Evolutionary conservation across 2,888 invertebrate genomes (phyloP).

Genomic region (Erannis defoliaria): DNA sequence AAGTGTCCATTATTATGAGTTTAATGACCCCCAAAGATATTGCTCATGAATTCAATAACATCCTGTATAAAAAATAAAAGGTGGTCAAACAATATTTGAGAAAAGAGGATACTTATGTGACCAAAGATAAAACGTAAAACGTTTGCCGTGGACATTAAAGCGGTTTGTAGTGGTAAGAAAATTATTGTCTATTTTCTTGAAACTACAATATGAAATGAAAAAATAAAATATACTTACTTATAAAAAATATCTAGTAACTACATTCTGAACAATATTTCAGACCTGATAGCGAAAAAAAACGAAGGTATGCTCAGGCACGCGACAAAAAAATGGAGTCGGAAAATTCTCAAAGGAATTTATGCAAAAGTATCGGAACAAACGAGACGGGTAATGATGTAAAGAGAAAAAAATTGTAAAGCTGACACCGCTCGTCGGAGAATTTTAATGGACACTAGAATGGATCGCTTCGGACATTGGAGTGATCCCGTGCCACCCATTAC

Average conservation of each 20-base stretch:
- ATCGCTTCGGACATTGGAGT: conserved; percentile 25
- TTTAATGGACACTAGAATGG: conserved; percentile 25
- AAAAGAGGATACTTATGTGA: no score
- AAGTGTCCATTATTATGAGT: no score
- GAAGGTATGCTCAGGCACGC: conserved; percentile 24
- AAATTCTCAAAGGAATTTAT: conserved; percentile 27
- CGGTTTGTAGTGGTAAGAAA: no score
- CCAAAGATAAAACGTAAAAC: no score
- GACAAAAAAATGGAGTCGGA: conserved; percentile 12
- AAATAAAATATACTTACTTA: conserved; percentile 37
- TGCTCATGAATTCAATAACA: no score
- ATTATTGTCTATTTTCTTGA: no score
- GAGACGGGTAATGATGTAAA: conserved; percentile 19
- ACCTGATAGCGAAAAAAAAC: no score
- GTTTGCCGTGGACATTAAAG: no score
- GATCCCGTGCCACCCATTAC: conserved; percentile 40
- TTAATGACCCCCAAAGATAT: no score
- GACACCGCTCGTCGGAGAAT: conserved; percentile 19
- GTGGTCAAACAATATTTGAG: no score
- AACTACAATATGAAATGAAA: no score
- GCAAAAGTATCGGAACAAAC: conserved; percentile 17
- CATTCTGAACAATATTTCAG: conserved; percentile 10
- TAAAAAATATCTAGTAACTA: conserved; percentile 9
- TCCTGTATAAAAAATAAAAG: no score
- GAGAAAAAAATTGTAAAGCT: conserved; percentile 22